These are phyloP conservation scores for Pterostichus niger DNA, from an alignment of 2,888 invertebrate species.

Conservation along the genomic window DNA sequence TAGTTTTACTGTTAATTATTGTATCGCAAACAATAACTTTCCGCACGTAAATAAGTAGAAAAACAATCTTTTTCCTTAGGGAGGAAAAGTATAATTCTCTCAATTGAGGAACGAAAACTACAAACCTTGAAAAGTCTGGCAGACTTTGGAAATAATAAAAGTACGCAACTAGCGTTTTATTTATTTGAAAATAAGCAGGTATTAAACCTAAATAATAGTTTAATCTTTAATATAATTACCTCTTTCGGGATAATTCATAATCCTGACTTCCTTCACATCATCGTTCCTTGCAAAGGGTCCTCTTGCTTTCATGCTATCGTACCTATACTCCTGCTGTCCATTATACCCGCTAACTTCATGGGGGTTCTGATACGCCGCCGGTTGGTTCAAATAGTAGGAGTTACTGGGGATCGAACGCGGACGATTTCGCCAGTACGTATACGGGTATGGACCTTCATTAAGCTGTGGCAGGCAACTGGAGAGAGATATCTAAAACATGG, in stretches of 20 bases:
- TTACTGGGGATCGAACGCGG: conserved; percentile 20
- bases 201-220: too few relatives aligned
- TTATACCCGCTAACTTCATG: conserved; percentile 1
- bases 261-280: conserved; percentile 22
- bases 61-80: too few relatives aligned
- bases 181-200: too few relatives aligned
- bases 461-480: neutral
- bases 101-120: too few relatives aligned
- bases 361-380: conserved; percentile 8
- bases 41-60: too few relatives aligned
- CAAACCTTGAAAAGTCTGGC: too few relatives aligned
- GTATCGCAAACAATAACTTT: too few relatives aligned
- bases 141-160: too few relatives aligned
- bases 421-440: conserved; percentile 1
- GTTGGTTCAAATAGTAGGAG: conserved; percentile 30
- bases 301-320: neutral
- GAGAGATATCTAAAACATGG: conserved; percentile 21
- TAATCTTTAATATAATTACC: neutral
- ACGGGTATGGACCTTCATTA: conserved; percentile 1
- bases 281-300: conserved; percentile 6
- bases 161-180: too few relatives aligned
- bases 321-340: neutral
- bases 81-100: too few relatives aligned
- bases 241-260: conserved; percentile 18
- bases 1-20: too few relatives aligned